Conservation (phyloP, 2,113 vertebrate species). For the Mohoua ochrocephala region DNA sequence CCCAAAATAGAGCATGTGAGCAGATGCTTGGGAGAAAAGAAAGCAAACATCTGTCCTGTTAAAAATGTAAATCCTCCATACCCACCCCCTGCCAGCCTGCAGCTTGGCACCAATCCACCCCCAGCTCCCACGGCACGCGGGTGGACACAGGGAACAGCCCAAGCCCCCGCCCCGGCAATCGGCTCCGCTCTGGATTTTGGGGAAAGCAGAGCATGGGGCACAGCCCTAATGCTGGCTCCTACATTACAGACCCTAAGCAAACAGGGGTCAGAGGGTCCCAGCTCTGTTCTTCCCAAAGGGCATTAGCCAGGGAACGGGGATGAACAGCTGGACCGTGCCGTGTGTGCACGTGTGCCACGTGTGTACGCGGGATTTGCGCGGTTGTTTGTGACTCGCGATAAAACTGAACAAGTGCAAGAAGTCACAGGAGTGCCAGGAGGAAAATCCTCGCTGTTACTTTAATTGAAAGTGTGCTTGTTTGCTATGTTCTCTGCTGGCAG, state of each 20-base stretch:
- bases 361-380: rapidly evolving
- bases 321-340: rapidly evolving
- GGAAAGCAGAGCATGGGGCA: rapidly evolving
- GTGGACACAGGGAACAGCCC: neutral
- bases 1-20: neutral
- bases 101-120: neutral
- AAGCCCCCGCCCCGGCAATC: rapidly evolving
- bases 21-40: slow-evolving; percentile 29
- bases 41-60: slow-evolving; percentile 25
- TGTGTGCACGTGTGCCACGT: rapidly evolving
- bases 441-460: slow-evolving; percentile 27
- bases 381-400: rapidly evolving
- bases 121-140: neutral
- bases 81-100: neutral
- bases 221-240: neutral
- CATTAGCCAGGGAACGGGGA: neutral
- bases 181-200: rapidly evolving
- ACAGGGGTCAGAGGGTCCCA: neutral
- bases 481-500: slow-evolving; percentile 40
- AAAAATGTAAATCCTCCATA: neutral
- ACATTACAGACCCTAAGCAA: rapidly evolving
- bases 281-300: neutral
- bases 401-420: neutral
- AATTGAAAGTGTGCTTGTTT: slow-evolving; percentile 39
- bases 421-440: neutral